Evolutionary conservation across 1,140 invertebrate genomes (phyloP).

Genomic region (Telenomus remus): DNA sequence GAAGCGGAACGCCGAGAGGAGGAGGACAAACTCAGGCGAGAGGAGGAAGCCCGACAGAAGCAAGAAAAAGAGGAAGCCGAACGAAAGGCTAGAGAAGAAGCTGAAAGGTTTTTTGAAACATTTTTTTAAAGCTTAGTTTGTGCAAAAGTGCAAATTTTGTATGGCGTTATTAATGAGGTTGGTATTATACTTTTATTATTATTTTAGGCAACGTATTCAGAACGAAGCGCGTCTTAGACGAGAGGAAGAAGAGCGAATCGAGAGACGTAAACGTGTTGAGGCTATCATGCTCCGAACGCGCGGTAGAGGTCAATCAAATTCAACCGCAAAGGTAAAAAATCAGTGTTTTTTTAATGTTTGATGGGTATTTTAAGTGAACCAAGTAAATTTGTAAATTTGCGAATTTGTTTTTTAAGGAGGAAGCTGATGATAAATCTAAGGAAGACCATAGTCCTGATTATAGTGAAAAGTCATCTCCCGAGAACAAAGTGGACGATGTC

Average conservation of each 20-base stretch:
- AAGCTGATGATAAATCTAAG: conserved; percentile 70
- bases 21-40: conserved; percentile 79
- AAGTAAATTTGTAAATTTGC: conserved; percentile 4
- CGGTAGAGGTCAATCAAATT: conserved; percentile 78
- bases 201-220: conserved; percentile 80
- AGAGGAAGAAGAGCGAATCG: conserved; percentile 87
- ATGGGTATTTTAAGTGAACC: not conserved
- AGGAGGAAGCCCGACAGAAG: conserved; percentile 82
- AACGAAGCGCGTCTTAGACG: conserved; percentile 84
- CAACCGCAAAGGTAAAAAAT: conserved; percentile 70
- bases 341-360: not conserved
- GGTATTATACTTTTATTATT: conserved; percentile 8
- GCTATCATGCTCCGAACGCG: conserved; percentile 89
- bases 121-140: not conserved
- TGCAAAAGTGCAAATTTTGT: not conserved
- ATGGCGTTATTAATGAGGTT: not conserved
- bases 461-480: conserved; percentile 64
- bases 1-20: conserved; percentile 79
- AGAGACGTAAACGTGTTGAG: conserved; percentile 85
- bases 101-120: conserved; percentile 76
- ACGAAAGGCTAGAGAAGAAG: conserved; percentile 84
- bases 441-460: conserved; percentile 69
- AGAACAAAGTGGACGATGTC: conserved; percentile 66
- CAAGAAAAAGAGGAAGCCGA: conserved; percentile 86
- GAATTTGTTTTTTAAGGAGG: conserved; percentile 60